Percentiles rank a stretch among this genome's conserved stretches.
Evolutionary conservation across 2,113 vertebrate species (phyloP).

Genomic region (Neolamprologus brichardi): DNA sequence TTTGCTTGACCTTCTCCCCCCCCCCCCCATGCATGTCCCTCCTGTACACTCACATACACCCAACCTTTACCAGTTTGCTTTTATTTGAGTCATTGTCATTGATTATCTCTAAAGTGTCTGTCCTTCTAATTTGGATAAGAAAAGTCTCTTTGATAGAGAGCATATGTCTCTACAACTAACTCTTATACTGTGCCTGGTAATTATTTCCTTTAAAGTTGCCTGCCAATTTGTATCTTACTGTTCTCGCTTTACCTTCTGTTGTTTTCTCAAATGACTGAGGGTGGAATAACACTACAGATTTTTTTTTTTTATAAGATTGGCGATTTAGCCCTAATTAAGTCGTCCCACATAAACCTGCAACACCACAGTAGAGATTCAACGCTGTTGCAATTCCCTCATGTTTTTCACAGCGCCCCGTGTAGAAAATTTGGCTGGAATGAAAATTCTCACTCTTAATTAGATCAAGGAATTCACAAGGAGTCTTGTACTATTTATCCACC

Average conservation of each 20-base stretch:
- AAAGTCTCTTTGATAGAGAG: conserved; percentile 17
- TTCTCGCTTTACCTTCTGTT: conserved; percentile 51
- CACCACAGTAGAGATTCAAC: not conserved
- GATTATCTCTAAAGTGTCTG: not conserved
- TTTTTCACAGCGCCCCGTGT: not conserved
- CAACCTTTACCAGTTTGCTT: not conserved
- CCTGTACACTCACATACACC: not conserved
- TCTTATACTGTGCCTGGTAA: conserved; percentile 14
- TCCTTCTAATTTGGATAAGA: not conserved
- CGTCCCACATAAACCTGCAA: conserved; percentile 6
- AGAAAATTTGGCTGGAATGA: conserved; percentile 29
- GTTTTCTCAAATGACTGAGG: conserved; percentile 37
- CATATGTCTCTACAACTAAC: conserved; percentile 36
- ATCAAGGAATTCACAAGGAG: conserved; percentile 36
- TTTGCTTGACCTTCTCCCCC: not conserved
- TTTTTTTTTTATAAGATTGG: not conserved
- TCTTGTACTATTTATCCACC: conserved; percentile 48
- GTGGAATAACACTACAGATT: not conserved
- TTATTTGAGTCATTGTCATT: not conserved
- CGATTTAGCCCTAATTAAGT: conserved; percentile 43
- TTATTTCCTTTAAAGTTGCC: conserved; percentile 29
- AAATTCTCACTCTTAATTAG: conserved; percentile 54
- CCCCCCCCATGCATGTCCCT: not conserved
- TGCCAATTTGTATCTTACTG: conserved; percentile 34
- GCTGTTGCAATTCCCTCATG: conserved; percentile 4